Base-by-base conservation (phyloP, 2,113 vertebrate species). In the Cinclus mexicanus region DNA sequence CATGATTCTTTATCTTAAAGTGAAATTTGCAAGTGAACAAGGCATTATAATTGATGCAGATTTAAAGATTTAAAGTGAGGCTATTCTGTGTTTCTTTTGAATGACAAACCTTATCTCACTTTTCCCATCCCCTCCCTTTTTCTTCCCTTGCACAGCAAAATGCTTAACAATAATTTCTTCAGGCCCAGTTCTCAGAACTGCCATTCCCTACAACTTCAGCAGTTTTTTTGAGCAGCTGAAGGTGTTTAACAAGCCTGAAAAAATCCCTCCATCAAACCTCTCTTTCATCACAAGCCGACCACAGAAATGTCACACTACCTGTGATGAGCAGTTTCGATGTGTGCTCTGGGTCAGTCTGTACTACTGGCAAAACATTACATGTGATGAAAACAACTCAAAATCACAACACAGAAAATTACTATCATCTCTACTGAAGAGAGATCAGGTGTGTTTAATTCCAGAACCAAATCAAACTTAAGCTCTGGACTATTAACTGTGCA, bases 71-170 rank as follows among this genome's bases (percentile, higher is more conserved):
- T 1, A 88, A 95, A 91, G 91, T 95, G 94, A 97, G 87, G 87
- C 93, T 93, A 91, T 93, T 94, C 93, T 53, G 49, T 74, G 33
- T 76, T 92, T 71, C 7, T 1, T 92, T 91, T 94, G 87, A 93
- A 91, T 87, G 96, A 91, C 91, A 96, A 94, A 87, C 72, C 94
- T 97, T 97, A 92, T 95, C 96, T 94, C 22, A 0, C 50, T 95
- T 95, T 97, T 95, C 93, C 93, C 94, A 94, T 95, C 90, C 93
- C 93, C 95, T 96, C 93, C 90, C 87, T 93, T 95, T 90, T 90
- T 93, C 91, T 91, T 83, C 63, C 70, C 50, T 76, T 85, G 59
- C 75, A 80, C 59, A 90, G 75, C 84, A 94, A 80, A 93, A 79
- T 44, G 49, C 59, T 68, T 78, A 53, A 72, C 49, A 91, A 41